phyloP scores from a whole-genome alignment of 1,140 invertebrate species.

The Apis dorsata region DNA sequence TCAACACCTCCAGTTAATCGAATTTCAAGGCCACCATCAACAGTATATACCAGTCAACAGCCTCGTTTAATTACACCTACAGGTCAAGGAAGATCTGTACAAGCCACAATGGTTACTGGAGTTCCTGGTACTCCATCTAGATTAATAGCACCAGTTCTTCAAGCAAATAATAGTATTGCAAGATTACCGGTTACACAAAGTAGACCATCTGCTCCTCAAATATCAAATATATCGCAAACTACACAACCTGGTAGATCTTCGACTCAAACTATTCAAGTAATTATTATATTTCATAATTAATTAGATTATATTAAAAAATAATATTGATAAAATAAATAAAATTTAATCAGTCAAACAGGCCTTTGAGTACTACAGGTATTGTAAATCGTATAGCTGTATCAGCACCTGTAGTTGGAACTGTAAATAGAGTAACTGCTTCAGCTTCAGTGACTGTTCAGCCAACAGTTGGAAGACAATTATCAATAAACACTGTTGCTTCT shows the following conservation, averaged over 20 bases:
- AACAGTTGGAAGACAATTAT: constrained; percentile 70
- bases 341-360: constrained; percentile 69
- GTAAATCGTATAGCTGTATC: constrained; percentile 76
- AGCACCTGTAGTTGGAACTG: constrained; percentile 72
- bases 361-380: constrained; percentile 67
- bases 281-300: neutral
- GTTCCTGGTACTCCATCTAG: constrained; percentile 71
- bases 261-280: constrained; percentile 75
- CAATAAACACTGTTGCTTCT: constrained; percentile 73
- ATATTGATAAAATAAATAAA: constrained; percentile 24
- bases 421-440: constrained; percentile 74
- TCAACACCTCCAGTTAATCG: constrained; percentile 71
- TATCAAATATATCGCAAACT: constrained; percentile 67
- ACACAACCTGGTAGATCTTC: constrained; percentile 69
- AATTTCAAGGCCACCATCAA: constrained; percentile 67
- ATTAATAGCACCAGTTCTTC: constrained; percentile 75
- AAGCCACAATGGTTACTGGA: constrained; percentile 76
- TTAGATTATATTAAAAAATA: constrained; percentile 1
- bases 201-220: constrained; percentile 69
- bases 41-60: constrained; percentile 69
- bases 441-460: constrained; percentile 71
- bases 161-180: constrained; percentile 71
- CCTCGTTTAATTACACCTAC: constrained; percentile 66
- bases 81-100: constrained; percentile 71
- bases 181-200: constrained; percentile 71